Evolutionary conservation across 2,113 vertebrate genomes (phyloP), one percentile per base, ranked within the genome.

Genomic region (Lasiurus borealis): DNA sequence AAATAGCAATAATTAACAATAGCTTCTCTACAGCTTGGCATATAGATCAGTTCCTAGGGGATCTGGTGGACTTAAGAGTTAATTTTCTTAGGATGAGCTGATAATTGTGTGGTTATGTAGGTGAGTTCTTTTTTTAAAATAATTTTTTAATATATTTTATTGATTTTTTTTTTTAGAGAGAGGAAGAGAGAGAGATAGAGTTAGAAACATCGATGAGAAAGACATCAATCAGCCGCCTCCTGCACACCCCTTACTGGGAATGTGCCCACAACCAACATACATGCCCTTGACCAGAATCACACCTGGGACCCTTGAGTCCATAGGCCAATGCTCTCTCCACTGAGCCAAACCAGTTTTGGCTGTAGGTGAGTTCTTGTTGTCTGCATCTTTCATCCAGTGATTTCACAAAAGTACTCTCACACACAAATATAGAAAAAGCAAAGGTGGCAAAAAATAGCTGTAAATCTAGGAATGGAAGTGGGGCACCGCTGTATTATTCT

Each of bases 401-500:
- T n/a, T 75, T 86, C 31, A 29, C 48, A 44, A 25, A 15, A 44
- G 8, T 10, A 13, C 36, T 46, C 25, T 4, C 27, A 7, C 25
- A n/a, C 44, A 44, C 48, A 34, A 11, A n/a, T 0, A 3, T 0
- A 34, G 27, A 52, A 0, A 14, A 44, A 78, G 18, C 8, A 2
- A 14, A 71, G 52, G 3, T 0, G 78, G 15, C 18, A 5, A 29
- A 14, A 44, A 13, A 57, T 31, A 9, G 1, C 64, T 23, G 4
- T 48, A 18, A 16, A 18, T 14, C 72, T 48, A 0, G 5, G 14
- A 6, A 16, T 7, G 16, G 27, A 2, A 1, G 0, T 23, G 4
- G 7, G 8, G 50, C 13, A 10, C 18, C 5, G 2, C 0, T 9
- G n/a, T 5, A 1, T 8, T 5, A 1, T 1, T 50, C 15, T 44